These are phyloP conservation scores for Eulithis prunata DNA, from an alignment of 2,888 invertebrate species.

Conservation along the genomic window DNA sequence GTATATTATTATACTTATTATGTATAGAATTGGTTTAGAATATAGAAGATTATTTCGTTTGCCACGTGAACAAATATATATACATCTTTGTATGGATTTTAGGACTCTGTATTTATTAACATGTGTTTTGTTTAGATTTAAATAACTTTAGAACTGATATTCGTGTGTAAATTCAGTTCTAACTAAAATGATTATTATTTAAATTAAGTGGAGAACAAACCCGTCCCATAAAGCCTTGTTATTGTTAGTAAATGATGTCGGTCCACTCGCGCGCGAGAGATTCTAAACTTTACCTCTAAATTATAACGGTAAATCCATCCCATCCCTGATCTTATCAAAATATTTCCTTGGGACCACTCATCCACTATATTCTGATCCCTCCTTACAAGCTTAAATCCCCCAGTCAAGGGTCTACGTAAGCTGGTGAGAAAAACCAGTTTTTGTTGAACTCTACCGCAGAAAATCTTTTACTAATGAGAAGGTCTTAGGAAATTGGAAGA, in stretches of 20 bases:
- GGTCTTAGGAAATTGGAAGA: conserved; percentile 27
- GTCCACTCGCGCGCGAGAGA: conserved; percentile 32
- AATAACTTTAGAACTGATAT: background rate
- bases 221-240: conserved; percentile 15
- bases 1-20: too few relatives aligned
- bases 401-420: conserved; percentile 11
- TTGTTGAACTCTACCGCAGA: conserved; percentile 12
- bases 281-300: conserved; percentile 51
- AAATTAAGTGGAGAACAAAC: background rate
- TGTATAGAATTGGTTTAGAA: too few relatives aligned
- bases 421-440: conserved; percentile 8
- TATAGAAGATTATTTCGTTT: too few relatives aligned
- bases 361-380: conserved; percentile 32
- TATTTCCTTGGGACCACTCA: conserved; percentile 42
- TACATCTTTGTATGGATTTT: too few relatives aligned
- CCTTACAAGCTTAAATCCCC: conserved; percentile 8
- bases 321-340: conserved; percentile 54
- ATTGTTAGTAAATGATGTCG: conserved; percentile 24
- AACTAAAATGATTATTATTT: background rate
- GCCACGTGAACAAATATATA: too few relatives aligned
- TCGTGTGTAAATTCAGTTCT: background rate
- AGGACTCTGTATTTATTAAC: too few relatives aligned
- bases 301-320: conserved; percentile 52
- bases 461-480: conserved; percentile 10
- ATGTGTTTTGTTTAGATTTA: too few relatives aligned